Conservation (phyloP, 2,888 invertebrate species). For the Oegoconia quadripuncta region DNA sequence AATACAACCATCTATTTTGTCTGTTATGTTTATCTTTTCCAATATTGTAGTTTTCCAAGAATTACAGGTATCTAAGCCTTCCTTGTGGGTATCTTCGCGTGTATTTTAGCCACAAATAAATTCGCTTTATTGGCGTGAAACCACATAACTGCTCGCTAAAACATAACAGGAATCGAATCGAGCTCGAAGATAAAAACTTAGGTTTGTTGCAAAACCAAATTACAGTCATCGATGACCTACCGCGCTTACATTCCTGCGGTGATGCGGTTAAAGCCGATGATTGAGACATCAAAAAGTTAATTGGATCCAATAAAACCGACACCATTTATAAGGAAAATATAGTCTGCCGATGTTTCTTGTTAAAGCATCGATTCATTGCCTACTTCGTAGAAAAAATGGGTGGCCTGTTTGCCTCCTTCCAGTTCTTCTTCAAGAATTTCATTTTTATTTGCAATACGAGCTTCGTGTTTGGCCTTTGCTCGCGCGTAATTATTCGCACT, state of each 20-base stretch:
- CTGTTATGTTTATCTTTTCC: not conserved
- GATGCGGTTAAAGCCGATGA: slow-evolving; percentile 2
- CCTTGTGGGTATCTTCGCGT: not conserved
- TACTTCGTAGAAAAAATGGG: slow-evolving; percentile 17
- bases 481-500: no score
- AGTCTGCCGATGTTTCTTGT: slow-evolving; percentile 9
- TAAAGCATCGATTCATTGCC: slow-evolving; percentile 16
- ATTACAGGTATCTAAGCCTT: no score
- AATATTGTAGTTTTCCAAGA: not conserved
- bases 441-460: no score
- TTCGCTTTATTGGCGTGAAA: slow-evolving; percentile 2
- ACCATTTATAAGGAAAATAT: slow-evolving; percentile 11
- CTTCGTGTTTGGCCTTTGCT: no score
- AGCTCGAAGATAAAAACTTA: not conserved
- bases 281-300: slow-evolving; percentile 18
- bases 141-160: not conserved
- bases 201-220: not conserved
- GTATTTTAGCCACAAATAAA: not conserved
- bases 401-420: no score
- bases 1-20: no score
- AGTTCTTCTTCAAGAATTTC: no score
- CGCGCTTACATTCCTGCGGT: slow-evolving; percentile 15
- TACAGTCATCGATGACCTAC: slow-evolving; percentile 1
- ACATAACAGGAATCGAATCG: not conserved
- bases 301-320: slow-evolving; percentile 13